A percentile compares a stretch with the other conserved stretches of the same genome.
Conservation (phyloP, 2,888 invertebrate species). For the Philonicus albiceps region DNA sequence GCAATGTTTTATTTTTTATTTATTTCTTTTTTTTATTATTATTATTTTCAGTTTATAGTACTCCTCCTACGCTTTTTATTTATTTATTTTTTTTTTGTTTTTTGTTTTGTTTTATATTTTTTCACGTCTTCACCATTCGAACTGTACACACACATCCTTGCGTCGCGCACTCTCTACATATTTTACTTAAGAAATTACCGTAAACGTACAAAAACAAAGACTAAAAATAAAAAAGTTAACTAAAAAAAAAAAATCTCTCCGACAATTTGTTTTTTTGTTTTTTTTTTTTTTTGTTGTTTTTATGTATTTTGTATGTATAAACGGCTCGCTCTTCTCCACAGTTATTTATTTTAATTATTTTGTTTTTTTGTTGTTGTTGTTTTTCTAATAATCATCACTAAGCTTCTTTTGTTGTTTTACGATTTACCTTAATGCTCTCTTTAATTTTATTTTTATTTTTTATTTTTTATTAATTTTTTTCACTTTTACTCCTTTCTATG, state of each 20-base stretch:
- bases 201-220: background rate
- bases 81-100: no score
- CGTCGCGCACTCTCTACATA: constrained; percentile 17
- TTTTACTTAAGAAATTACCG: background rate
- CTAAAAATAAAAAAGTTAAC: background rate
- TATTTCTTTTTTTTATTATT: background rate
- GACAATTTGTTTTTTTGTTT: background rate
- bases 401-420: background rate
- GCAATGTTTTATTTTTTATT: background rate
- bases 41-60: background rate
- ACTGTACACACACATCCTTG: constrained; percentile 25
- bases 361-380: background rate
- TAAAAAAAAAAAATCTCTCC: background rate
- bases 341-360: background rate
- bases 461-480: no score
- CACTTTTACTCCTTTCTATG: background rate
- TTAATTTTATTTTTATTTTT: no score
- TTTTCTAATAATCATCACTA: background rate
- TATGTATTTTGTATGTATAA: background rate
- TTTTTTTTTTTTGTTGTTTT: background rate
- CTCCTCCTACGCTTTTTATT: background rate
- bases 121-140: background rate
- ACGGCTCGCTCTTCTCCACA: background rate
- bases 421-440: background rate
- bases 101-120: background rate